phyloP scores from a whole-genome alignment of 2,797 vertebrate genomes.

The Gephyroberyx darwinii region DNA sequence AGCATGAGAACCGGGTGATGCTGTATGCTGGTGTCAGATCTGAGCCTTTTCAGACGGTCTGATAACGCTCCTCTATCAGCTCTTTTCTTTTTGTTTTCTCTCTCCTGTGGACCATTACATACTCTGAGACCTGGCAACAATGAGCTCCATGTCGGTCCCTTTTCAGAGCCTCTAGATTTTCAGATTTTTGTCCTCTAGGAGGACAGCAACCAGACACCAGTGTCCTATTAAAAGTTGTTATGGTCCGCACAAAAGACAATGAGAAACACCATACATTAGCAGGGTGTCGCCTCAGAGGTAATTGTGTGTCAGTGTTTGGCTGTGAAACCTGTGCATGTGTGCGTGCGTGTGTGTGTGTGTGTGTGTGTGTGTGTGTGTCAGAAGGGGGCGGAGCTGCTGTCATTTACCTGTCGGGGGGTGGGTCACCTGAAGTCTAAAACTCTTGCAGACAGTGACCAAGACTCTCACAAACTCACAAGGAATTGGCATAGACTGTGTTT shows the following conservation, averaged over 20 bases:
- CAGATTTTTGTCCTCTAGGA: constrained; percentile 12
- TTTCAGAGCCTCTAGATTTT: constrained; percentile 7
- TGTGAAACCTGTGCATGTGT: constrained; percentile 11
- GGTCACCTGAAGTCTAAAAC: constrained; percentile 55
- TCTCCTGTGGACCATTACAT: background rate
- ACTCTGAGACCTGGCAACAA: constrained; percentile 2
- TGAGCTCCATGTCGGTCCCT: constrained; percentile 12
- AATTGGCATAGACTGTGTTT: constrained; percentile 20
- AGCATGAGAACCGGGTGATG: constrained; percentile 56
- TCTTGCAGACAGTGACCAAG: background rate
- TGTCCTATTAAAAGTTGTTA: constrained; percentile 53
- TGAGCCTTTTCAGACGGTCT: constrained; percentile 26
- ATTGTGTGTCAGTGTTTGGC: background rate
- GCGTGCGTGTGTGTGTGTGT: constrained; percentile 11
- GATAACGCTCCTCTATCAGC: constrained; percentile 29
- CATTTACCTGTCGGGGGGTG: constrained; percentile 35
- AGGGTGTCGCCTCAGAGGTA: background rate
- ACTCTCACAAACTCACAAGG: constrained; percentile 40
- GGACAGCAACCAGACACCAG: constrained; percentile 55
- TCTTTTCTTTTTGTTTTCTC: constrained; percentile 37
- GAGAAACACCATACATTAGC: constrained; percentile 11
- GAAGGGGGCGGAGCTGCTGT: constrained; percentile 52
- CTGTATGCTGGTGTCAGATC: constrained; percentile 20
- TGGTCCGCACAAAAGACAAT: constrained; percentile 40
- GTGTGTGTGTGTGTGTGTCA: constrained; percentile 11